Base-by-base conservation (phyloP, 2,797 vertebrate genomes). In the Lepidocolaptes lacrymiger region DNA sequence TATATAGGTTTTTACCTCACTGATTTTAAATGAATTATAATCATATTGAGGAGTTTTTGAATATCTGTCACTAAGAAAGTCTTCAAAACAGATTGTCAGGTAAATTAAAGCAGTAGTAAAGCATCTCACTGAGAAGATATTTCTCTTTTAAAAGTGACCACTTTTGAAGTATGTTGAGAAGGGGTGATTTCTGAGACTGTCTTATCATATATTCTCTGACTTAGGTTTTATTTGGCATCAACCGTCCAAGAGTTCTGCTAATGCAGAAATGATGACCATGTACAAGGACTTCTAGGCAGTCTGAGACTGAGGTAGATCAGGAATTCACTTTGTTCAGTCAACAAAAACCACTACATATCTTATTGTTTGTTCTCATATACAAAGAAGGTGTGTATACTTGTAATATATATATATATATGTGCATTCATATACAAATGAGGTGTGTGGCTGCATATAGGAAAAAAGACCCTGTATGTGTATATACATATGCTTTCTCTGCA, bases 11-110 rank as follows among this genome's bases (percentile, higher is more conserved):
- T 94, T 87, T 93, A 88, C 85, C 51, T 93, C 82, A 74, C 68
- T 92, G 85, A 66, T 78, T 96, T 93, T 93, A 91, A 93, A 88
- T 66, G 49, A 92, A 83, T n/a, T 80, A 71, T 61, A 88, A 88
- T 89, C 46, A 20, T 44, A 27, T 55, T 59, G 88, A 89, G 46
- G 61, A 77, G 32, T 43, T 94, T 83, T 96, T 96, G 17, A 91
- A 55, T 89, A 84, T 81, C 73, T 81, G 54, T 93, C 84, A 88
- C 63, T 80, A 72, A 72, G 49, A 58, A 89, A 83, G 24, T 83
- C 49, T 93, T 91, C 74, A 72, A 85, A 95, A 89, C 91, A 91
- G 71, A 89, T 83, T 89, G 61, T 72, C 62, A 85, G 78, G 54
- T 94, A 93, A 91, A 83, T 44, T 67, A 80, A 96, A 80, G 76